Conservation (phyloP, 2,797 vertebrate species). For the Lindbergichthys nudifrons region DNA sequence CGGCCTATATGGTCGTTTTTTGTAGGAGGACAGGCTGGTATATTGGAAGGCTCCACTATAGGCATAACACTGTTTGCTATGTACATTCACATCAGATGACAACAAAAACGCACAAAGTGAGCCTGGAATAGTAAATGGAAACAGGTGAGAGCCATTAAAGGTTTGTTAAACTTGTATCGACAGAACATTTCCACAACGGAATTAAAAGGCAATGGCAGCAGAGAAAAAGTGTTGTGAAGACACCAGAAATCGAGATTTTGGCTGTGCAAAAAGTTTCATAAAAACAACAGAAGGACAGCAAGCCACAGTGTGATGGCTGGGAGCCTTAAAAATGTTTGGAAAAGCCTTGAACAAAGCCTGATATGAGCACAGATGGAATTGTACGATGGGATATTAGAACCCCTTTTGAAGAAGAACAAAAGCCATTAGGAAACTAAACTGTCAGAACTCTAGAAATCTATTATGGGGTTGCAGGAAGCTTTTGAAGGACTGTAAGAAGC, state of each 20-base stretch:
- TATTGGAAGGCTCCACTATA: not conserved
- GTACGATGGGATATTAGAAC: not conserved
- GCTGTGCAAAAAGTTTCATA: not conserved
- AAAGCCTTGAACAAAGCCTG: not conserved
- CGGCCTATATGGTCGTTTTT: too few relatives aligned
- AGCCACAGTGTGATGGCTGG: not conserved
- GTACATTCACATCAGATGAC: not conserved
- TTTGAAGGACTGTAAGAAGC: not conserved
- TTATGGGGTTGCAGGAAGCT: not conserved
- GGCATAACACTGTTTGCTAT: not conserved
- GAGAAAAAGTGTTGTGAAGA: not conserved
- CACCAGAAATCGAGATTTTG: not conserved
- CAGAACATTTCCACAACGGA: not conserved
- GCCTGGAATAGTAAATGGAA: not conserved
- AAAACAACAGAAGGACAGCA: not conserved
- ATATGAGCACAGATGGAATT: not conserved
- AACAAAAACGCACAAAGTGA: not conserved
- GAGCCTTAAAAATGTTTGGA: not conserved
- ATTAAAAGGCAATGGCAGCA: not conserved
- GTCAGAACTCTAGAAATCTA: not conserved
- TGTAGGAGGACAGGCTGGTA: too few relatives aligned
- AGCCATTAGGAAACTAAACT: not conserved
- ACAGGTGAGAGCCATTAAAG: not conserved
- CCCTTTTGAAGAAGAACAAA: not conserved
- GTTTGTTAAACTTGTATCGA: not conserved